These are phyloP conservation scores for Drosophila auraria DNA, from an alignment of 1,140 invertebrate species.

Conservation along the genomic window DNA sequence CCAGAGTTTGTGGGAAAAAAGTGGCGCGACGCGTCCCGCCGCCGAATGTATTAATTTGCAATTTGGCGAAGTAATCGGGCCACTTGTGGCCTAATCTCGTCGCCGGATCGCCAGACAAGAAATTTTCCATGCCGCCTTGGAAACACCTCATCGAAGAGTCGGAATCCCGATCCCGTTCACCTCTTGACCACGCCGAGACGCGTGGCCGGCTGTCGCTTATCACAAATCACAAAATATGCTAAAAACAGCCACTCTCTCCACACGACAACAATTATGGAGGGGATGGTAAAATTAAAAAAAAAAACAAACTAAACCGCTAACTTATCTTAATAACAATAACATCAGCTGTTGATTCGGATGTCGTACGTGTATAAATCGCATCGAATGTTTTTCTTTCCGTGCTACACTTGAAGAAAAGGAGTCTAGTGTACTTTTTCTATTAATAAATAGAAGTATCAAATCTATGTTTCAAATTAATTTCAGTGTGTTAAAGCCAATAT, in stretches of 20 bases:
- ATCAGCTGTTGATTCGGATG: constrained; percentile 73
- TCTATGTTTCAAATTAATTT: too few relatives aligned
- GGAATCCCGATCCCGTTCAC: constrained; percentile 29
- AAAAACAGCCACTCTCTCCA: constrained; percentile 25
- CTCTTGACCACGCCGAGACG: constrained; percentile 55
- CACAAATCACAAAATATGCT: constrained; percentile 65
- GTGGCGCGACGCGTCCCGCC: constrained; percentile 54
- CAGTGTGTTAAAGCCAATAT: too few relatives aligned
- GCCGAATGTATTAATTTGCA: constrained; percentile 56
- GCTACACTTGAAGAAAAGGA: constrained; percentile 10
- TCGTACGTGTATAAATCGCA: constrained; percentile 58
- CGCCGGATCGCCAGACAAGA: constrained; percentile 50
- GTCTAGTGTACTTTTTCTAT: neutral
- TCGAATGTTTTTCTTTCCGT: constrained; percentile 69
- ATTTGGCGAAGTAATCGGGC: constrained; percentile 51
- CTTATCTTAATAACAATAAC: constrained; percentile 58
- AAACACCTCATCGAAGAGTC: constrained; percentile 50
- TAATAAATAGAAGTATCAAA: neutral
- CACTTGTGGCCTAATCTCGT: constrained; percentile 49
- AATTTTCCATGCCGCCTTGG: constrained; percentile 61
- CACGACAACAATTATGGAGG: constrained; percentile 19
- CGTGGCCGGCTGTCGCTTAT: constrained; percentile 65
- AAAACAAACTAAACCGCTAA: constrained; percentile 16
- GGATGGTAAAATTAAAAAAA: constrained; percentile 8
- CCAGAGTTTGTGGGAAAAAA: constrained; percentile 26